Conservation (phyloP, 37 sponge, comb jelly and placozoan species). For the Tethya wilhelma region DNA sequence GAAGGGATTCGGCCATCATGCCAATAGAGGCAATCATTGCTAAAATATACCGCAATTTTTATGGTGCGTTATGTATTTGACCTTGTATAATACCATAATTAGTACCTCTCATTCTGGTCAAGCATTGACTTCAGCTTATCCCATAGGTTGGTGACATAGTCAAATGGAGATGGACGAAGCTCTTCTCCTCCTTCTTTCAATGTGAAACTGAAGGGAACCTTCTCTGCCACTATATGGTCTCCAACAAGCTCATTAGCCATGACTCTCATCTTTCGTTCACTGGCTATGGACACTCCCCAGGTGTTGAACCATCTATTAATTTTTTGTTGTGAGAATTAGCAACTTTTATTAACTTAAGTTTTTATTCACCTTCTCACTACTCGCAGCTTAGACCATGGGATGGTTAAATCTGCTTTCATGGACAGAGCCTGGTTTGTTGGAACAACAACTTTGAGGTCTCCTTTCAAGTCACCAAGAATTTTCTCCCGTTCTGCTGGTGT, state of each 20-base stretch:
- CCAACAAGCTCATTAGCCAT: background rate
- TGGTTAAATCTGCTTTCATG: too few relatives aligned
- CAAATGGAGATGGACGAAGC: slow-evolving; percentile 26
- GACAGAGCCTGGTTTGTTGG: background rate
- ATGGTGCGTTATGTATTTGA: background rate
- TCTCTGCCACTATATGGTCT: slow-evolving; percentile 1
- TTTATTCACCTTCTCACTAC: too few relatives aligned
- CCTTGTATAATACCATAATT: background rate
- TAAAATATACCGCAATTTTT: background rate
- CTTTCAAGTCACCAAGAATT: too few relatives aligned
- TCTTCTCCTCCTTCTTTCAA: slow-evolving; percentile 25
- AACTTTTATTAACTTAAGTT: too few relatives aligned
- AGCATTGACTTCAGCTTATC: slow-evolving; percentile 1
- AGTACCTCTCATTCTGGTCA: slow-evolving; percentile 1
- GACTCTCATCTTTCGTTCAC: slow-evolving; percentile 2
- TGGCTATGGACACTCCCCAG: slow-evolving; percentile 10
- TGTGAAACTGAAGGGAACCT: slow-evolving; percentile 11
- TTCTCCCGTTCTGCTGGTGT: background rate
- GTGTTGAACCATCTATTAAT: background rate
- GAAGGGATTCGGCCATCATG: slow-evolving; percentile 46
- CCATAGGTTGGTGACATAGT: slow-evolving; percentile 13
- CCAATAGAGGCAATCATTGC: slow-evolving; percentile 7
- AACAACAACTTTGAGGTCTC: too few relatives aligned
- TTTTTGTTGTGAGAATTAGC: too few relatives aligned
- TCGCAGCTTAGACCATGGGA: too few relatives aligned